These are phyloP conservation scores for Meriones unguiculatus DNA, from an alignment of 2,113 vertebrate genomes.

Conservation along the genomic window DNA sequence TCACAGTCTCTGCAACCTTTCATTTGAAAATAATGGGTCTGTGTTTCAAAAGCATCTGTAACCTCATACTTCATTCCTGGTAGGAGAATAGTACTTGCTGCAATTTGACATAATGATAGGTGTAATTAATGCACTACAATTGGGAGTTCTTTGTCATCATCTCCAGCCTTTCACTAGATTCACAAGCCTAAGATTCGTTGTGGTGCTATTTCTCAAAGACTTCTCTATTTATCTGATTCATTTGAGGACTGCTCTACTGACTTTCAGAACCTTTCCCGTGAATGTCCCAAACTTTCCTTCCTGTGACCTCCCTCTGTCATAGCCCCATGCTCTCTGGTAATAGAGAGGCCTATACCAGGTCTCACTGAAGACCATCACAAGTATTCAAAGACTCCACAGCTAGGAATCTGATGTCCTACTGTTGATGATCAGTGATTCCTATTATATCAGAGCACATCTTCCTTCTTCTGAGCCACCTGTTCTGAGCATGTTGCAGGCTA, in stretches of 20 bases:
- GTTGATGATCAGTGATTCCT: rapidly evolving
- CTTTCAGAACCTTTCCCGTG: not conserved
- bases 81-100: slow-evolving; percentile 58
- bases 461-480: not conserved
- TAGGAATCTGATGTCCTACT: not conserved
- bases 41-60: slow-evolving; percentile 60
- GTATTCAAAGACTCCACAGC: not conserved
- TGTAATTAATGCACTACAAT: slow-evolving; percentile 60
- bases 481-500: rapidly evolving
- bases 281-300: too few relatives aligned
- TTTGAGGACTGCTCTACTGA: not conserved
- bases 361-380: not conserved
- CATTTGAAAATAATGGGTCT: slow-evolving; percentile 64
- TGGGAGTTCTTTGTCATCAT: slow-evolving; percentile 25
- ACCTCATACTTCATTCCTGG: slow-evolving; percentile 56
- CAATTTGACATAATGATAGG: slow-evolving; percentile 55
- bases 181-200: not conserved
- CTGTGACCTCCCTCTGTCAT: not conserved
- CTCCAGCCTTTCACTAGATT: not conserved
- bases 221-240: not conserved
- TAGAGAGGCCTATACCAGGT: not conserved
- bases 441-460: rapidly evolving
- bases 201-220: not conserved
- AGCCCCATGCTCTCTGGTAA: not conserved
- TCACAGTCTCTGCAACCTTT: slow-evolving; percentile 31